These are phyloP conservation scores for Chirona hameri DNA, from an alignment of 2,888 invertebrate genomes.

Conservation along the genomic window DNA sequence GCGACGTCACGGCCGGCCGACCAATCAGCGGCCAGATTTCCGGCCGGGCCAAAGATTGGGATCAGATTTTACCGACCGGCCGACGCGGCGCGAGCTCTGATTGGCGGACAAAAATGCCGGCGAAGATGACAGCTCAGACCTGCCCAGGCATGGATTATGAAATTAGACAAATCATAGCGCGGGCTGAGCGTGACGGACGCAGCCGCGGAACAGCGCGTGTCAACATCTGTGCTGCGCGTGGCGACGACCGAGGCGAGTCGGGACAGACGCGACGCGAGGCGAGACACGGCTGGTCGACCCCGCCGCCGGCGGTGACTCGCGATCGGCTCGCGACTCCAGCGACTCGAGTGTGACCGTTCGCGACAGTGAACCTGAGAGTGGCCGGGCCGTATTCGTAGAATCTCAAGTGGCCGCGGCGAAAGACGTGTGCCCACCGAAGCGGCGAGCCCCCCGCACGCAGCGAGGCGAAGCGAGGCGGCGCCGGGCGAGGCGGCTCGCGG, in stretches of 20 bases:
- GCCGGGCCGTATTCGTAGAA: neutral
- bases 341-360: constrained; percentile 23
- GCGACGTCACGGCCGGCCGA: constrained; percentile 35
- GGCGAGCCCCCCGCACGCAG: neutral
- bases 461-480: neutral
- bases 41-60: constrained; percentile 31
- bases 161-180: constrained; percentile 37
- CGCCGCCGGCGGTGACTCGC: constrained; percentile 10
- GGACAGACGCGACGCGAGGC: too few relatives aligned
- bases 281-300: constrained; percentile 26
- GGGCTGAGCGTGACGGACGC: constrained; percentile 32
- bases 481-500: constrained; percentile 25
- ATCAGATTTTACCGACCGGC: neutral
- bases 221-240: constrained; percentile 27
- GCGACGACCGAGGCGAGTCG: constrained; percentile 23
- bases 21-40: constrained; percentile 34
- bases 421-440: too few relatives aligned
- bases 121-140: constrained; percentile 39
- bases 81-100: constrained; percentile 26
- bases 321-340: neutral
- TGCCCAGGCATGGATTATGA: constrained; percentile 36
- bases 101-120: constrained; percentile 40
- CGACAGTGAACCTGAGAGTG: neutral
- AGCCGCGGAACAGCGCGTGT: constrained; percentile 32
- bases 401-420: neutral